Base-by-base conservation (phyloP, 2,797 vertebrate species). In the Gallinago solitaria region DNA sequence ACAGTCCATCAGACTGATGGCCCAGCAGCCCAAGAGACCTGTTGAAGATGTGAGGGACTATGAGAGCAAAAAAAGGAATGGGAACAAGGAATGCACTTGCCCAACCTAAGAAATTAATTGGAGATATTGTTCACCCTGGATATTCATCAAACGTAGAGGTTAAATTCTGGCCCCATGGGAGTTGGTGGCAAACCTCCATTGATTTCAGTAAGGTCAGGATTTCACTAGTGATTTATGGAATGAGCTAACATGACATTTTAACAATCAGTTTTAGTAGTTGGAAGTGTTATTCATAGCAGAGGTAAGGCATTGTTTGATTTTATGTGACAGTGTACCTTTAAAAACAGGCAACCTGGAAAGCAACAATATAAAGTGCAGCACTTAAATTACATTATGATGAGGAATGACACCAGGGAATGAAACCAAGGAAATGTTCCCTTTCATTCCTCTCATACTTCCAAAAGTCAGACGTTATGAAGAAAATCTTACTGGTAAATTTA, bases 281-380 rank as follows among this genome's bases (percentile, higher is more conserved):
- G 79, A 94, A 96, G 94, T 96, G 96, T 94, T 96, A 91, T 92
- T 96, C 96, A 96, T 63, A 94, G 94, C 95, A 85, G 91, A 97
- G 92, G 92, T 83, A 93, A 91, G 92, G 87, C 82, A 96, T 96
- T 96, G 95, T 95, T 96, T 85, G 95, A 59, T 97, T 96, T 97
- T 96, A 96, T 96, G 89, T 96, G 96, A 93, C 95, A 95, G 92
- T 90, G 87, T 76, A 96, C 91, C 87, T 96, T 93, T 96, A 97
- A 96, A 92, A 81, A 83, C 83, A 92, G 96, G 94, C 94, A 92
- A 95, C 95, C 96, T 96, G 87, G 87, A 92, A 97, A 92, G 84
- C 87, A 92, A 94, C 92, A 91, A 71, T 81, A 93, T 86, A 93
- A 96, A 94, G 93, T 56, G 54, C 76, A 89, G 82, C 57, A 54